These are phyloP conservation scores for Lasioglossum figueresi DNA, from an alignment of 2,888 invertebrate genomes.

Conservation along the genomic window DNA sequence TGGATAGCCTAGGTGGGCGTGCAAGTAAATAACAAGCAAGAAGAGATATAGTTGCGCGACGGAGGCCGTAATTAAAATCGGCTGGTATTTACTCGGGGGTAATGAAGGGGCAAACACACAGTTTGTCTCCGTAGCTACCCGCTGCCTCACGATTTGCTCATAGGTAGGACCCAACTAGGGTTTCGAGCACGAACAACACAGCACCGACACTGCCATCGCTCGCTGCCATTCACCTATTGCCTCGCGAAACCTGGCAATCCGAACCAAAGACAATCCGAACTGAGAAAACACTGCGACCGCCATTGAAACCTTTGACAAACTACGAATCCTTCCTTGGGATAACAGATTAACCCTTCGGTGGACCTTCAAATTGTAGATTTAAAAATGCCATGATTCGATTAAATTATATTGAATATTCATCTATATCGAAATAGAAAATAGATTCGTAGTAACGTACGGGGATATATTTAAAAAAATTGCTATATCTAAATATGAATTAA, in stretches of 20 bases:
- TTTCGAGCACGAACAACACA: constrained; percentile 8
- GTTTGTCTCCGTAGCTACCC: constrained; percentile 81
- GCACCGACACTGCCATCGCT: not conserved
- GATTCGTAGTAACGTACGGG: not conserved
- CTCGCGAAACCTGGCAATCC: constrained; percentile 26
- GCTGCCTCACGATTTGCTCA: constrained; percentile 48
- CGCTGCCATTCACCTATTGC: constrained; percentile 24
- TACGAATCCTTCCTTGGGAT: not conserved
- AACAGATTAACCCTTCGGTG: not conserved
- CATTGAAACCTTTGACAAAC: not conserved
- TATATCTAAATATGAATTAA: not conserved
- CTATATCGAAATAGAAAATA: not conserved
- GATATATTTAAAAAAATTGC: not conserved
- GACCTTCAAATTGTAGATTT: not conserved
- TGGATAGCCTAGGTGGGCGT: constrained; percentile 74
- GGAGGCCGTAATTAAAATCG: constrained; percentile 82
- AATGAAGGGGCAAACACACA: constrained; percentile 82
- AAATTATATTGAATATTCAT: not conserved
- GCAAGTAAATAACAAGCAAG: constrained; percentile 81
- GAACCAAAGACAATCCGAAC: not conserved
- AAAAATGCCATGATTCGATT: not conserved
- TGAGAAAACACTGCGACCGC: not conserved
- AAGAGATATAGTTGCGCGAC: constrained; percentile 77
- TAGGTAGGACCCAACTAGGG: constrained; percentile 10
- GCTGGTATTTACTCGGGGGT: constrained; percentile 81